Conservation (phyloP, 2,888 invertebrate species). For the Syritta pipiens region DNA sequence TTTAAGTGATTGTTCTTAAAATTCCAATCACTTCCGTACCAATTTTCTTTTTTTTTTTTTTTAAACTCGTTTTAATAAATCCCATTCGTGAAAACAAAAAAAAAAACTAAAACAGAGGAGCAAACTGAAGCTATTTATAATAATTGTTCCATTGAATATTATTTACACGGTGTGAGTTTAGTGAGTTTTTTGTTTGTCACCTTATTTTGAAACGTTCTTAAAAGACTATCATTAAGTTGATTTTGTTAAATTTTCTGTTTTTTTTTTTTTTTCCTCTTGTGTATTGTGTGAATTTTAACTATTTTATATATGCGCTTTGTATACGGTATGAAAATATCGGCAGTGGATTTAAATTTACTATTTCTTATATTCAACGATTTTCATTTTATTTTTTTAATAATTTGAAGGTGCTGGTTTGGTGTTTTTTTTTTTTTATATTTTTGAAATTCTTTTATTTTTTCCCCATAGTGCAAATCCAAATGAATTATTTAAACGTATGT, state of each 20-base stretch:
- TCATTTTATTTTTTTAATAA: neutral
- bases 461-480: constrained; percentile 32
- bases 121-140: neutral
- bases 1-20: constrained; percentile 30
- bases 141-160: too few relatives aligned
- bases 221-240: constrained; percentile 46
- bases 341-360: constrained; percentile 68
- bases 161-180: too few relatives aligned
- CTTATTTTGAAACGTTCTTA: constrained; percentile 45
- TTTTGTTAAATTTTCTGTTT: constrained; percentile 8
- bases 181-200: constrained; percentile 19
- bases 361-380: constrained; percentile 49
- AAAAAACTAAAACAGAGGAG: too few relatives aligned
- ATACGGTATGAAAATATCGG: constrained; percentile 69
- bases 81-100: too few relatives aligned
- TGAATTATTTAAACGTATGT: constrained; percentile 8
- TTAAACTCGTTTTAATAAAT: too few relatives aligned
- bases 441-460: constrained; percentile 1
- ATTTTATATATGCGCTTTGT: constrained; percentile 57
- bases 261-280: neutral
- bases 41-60: constrained; percentile 9
- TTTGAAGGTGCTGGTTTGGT: constrained; percentile 62
- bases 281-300: constrained; percentile 38
- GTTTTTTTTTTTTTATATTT: constrained; percentile 28
- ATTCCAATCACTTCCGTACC: constrained; percentile 29